Conservation (phyloP, 2,797 vertebrate genomes). For the Etheostoma perlongum region DNA sequence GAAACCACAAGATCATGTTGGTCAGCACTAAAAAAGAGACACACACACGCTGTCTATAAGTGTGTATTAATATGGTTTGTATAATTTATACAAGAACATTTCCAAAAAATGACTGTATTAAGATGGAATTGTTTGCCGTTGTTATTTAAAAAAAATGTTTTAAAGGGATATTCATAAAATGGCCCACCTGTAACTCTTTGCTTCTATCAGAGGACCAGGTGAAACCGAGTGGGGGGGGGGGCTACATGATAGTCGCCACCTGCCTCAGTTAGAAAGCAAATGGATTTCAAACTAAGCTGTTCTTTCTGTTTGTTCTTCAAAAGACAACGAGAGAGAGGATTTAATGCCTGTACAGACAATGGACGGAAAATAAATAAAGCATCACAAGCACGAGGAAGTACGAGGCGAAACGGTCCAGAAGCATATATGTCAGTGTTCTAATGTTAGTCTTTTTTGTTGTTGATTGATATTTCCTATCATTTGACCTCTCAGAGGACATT, state of each 20-base stretch:
- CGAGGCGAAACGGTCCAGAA: slow-evolving; percentile 70
- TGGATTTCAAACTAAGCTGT: slow-evolving; percentile 77
- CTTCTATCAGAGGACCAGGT: slow-evolving; percentile 46
- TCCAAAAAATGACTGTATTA: slow-evolving; percentile 73
- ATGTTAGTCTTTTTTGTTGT: slow-evolving; percentile 81
- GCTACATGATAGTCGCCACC: slow-evolving; percentile 66
- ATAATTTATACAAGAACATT: slow-evolving; percentile 85
- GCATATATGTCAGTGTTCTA: slow-evolving; percentile 80
- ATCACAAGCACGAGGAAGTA: slow-evolving; percentile 66
- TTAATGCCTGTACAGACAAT: slow-evolving; percentile 46
- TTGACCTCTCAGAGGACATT: slow-evolving; percentile 73
- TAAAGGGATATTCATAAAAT: slow-evolving; percentile 77
- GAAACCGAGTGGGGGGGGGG: slow-evolving; percentile 17
- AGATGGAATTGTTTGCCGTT: slow-evolving; percentile 74
- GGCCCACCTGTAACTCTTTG: slow-evolving; percentile 50
- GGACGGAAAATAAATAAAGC: slow-evolving; percentile 26
- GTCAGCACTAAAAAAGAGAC: slow-evolving; percentile 40
- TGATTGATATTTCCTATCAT: slow-evolving; percentile 79
- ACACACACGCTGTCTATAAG: slow-evolving; percentile 67
- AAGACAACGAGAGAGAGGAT: slow-evolving; percentile 68
- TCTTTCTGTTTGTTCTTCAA: slow-evolving; percentile 82
- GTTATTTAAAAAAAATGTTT: slow-evolving; percentile 77
- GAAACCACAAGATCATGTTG: slow-evolving; percentile 20
- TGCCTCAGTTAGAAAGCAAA: slow-evolving; percentile 60
- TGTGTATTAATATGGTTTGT: slow-evolving; percentile 81